Conservation (phyloP, 92 coral and sea anemone species). For the Pocillopora grandis region DNA sequence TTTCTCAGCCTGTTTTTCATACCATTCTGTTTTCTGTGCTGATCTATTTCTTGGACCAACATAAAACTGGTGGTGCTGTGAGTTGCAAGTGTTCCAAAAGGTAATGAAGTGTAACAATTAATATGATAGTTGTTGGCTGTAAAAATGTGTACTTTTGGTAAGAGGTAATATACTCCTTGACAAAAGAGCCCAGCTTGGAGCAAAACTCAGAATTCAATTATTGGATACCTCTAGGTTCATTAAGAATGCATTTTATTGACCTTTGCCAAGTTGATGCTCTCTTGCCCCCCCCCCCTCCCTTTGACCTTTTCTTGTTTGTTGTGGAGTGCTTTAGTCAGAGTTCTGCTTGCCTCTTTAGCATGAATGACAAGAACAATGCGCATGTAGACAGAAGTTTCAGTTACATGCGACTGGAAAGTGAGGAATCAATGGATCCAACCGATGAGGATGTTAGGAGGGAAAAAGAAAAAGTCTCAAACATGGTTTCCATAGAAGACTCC, state of each 20-base stretch:
- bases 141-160: neutral
- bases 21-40: constrained; percentile 49
- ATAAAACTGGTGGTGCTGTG: constrained; percentile 12
- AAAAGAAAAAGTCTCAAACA: constrained; percentile 47
- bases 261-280: no score
- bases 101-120: neutral
- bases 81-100: constrained; percentile 5
- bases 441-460: constrained; percentile 82
- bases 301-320: no score
- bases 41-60: constrained; percentile 70
- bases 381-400: constrained; percentile 21
- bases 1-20: constrained; percentile 70
- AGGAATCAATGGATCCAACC: constrained; percentile 37
- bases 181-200: no score
- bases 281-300: no score
- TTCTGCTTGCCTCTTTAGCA: neutral
- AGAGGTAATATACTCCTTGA: no score
- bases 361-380: neutral
- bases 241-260: no score
- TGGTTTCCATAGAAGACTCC: neutral
- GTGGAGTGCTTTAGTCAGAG: neutral
- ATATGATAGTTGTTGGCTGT: neutral
- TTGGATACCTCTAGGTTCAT: no score
- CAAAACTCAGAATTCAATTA: no score
- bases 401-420: constrained; percentile 33